Conservation (phyloP, 2,797 vertebrate species). For the Limnodromus scolopaceus region DNA sequence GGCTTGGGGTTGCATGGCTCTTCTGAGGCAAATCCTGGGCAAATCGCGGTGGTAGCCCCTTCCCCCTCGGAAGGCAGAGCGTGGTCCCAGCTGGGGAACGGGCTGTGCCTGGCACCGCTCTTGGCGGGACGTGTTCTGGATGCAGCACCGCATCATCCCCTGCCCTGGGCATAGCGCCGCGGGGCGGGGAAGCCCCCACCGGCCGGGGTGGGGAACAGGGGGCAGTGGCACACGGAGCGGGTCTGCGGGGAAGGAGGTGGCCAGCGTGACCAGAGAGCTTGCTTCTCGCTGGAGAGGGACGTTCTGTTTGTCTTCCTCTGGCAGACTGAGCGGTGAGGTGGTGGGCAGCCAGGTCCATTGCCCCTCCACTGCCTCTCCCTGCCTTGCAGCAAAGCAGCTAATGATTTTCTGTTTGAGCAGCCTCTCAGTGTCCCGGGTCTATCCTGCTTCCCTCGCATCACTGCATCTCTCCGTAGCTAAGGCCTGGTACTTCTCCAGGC, state of each 20-base stretch:
- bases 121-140: neutral
- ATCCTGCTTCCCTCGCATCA: fast-evolving
- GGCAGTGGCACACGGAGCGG: fast-evolving
- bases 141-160: neutral
- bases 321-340: fast-evolving
- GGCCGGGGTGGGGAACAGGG: neutral
- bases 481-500: neutral
- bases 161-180: fast-evolving
- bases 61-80: neutral
- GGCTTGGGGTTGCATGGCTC: neutral
- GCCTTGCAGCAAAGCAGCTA: neutral
- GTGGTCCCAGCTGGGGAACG: neutral
- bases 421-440: neutral
- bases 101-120: neutral
- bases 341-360: neutral
- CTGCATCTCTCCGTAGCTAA: neutral
- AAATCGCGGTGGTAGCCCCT: neutral
- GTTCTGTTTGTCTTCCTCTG: too few species aligned
- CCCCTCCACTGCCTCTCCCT: neutral
- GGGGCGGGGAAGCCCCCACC: neutral
- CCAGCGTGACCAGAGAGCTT: neutral
- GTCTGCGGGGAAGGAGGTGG: neutral
- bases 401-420: neutral
- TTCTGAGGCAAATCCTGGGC: neutral
- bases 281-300: neutral